phyloP scores from a whole-genome alignment of 2,888 invertebrate genomes.

The Papilio protenor region DNA sequence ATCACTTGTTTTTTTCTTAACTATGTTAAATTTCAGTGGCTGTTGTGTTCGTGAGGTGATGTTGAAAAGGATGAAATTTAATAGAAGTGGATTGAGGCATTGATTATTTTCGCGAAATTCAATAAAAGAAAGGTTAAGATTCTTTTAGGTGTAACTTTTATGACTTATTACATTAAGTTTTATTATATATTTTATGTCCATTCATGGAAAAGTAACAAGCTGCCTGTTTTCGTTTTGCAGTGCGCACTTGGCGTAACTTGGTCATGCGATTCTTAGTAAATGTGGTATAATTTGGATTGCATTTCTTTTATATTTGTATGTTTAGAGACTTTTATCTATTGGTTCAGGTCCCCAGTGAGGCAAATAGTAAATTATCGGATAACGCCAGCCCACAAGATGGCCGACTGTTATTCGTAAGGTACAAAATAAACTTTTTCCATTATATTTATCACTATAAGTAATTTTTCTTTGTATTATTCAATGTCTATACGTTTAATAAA shows the following conservation, averaged over 20 bases:
- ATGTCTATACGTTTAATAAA: conserved; percentile 38
- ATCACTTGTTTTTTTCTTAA: conserved; percentile 39
- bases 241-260: conserved; percentile 62
- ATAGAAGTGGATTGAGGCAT: conserved; percentile 66
- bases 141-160: conserved; percentile 60
- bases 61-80: conserved; percentile 74
- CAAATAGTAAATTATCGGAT: conserved; percentile 74
- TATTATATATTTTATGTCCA: conserved; percentile 47
- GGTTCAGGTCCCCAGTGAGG: conserved; percentile 65
- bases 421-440: conserved; percentile 71
- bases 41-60: conserved; percentile 78
- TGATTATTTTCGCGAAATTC: conserved; percentile 53
- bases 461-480: conserved; percentile 42
- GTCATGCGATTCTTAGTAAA: conserved; percentile 58
- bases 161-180: conserved; percentile 45
- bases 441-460: conserved; percentile 49
- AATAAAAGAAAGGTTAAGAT: conserved; percentile 53
- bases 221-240: conserved; percentile 75
- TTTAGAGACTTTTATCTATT: conserved; percentile 58
- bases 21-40: conserved; percentile 66
- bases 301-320: conserved; percentile 56
- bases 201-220: conserved; percentile 66
- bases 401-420: conserved; percentile 84
- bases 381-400: conserved; percentile 84
- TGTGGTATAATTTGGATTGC: conserved; percentile 58